Percentiles rank a stretch among this genome's conserved stretches.
Conservation (phyloP, 1,140 invertebrate genomes). For the Alviniconcha marisindica region DNA sequence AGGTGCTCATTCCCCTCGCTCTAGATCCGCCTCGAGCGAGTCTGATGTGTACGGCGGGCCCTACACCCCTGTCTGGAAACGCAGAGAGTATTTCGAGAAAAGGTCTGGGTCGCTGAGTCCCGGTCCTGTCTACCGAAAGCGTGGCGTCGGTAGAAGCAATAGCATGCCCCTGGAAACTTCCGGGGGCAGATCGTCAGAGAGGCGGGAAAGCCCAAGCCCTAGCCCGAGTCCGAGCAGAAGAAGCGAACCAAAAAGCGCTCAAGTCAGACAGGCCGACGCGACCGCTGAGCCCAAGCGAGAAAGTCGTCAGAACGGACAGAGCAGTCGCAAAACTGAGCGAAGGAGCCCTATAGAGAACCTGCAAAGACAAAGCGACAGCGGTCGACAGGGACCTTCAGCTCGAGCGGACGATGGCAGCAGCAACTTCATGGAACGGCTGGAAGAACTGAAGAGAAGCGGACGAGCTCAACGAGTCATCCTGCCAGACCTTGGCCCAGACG, state of each 20-base stretch:
- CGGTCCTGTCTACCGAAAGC: background rate
- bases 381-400: background rate
- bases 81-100: background rate
- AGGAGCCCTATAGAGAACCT: background rate
- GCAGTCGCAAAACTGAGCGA: background rate
- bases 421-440: constrained; percentile 27
- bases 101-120: constrained; percentile 10
- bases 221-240: background rate
- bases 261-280: background rate
- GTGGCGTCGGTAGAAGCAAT: background rate
- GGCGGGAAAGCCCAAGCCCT: background rate
- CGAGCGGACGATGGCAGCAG: background rate
- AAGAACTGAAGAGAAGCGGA: constrained; percentile 21
- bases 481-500: constrained; percentile 25
- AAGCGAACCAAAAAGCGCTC: background rate
- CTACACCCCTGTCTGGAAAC: background rate
- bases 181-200: background rate
- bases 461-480: background rate
- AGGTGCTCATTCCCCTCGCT: background rate
- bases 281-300: background rate
- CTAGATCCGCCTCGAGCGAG: constrained; percentile 21
- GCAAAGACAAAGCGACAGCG: too few species aligned
- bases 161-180: background rate
- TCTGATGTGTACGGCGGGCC: constrained; percentile 22
- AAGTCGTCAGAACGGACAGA: background rate